A percentile compares a stretch with the other conserved stretches of the same genome.
Evolutionary conservation across 1,140 invertebrate genomes (phyloP).

Genomic region (Drosophila sturtevanti): DNA sequence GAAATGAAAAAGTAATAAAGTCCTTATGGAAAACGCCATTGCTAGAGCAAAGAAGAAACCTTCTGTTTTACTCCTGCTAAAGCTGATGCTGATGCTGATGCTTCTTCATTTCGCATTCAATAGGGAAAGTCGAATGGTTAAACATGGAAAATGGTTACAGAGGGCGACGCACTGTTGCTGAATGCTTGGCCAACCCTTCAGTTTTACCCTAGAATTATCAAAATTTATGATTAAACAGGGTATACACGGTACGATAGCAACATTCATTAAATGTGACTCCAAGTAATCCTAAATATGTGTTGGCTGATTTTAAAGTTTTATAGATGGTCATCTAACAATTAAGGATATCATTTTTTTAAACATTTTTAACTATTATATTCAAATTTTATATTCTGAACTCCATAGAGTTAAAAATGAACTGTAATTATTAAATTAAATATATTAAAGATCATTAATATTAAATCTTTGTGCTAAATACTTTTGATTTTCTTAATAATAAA

Average conservation of each 20-base stretch:
- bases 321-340: too few species aligned
- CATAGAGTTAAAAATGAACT: too few species aligned
- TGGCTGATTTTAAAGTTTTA: too few species aligned
- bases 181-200: slow-evolving; percentile 44
- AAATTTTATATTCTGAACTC: too few species aligned
- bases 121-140: slow-evolving; percentile 18
- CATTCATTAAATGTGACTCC: too few species aligned
- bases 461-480: too few species aligned
- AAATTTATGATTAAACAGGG: not conserved
- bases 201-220: slow-evolving; percentile 15
- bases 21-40: slow-evolving; percentile 74
- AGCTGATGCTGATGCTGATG: not conserved
- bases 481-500: too few species aligned
- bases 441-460: too few species aligned
- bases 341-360: too few species aligned
- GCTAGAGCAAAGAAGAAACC: slow-evolving; percentile 52
- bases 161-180: slow-evolving; percentile 22
- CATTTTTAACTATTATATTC: too few species aligned
- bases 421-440: too few species aligned
- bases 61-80: slow-evolving; percentile 29
- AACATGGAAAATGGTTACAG: not conserved
- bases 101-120: slow-evolving; percentile 50
- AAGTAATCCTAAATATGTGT: too few species aligned
- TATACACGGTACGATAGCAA: slow-evolving; percentile 1
- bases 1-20: slow-evolving; percentile 82